Evolutionary conservation across 2,113 vertebrate species (phyloP).

Genomic region (Cheilinus undulatus): DNA sequence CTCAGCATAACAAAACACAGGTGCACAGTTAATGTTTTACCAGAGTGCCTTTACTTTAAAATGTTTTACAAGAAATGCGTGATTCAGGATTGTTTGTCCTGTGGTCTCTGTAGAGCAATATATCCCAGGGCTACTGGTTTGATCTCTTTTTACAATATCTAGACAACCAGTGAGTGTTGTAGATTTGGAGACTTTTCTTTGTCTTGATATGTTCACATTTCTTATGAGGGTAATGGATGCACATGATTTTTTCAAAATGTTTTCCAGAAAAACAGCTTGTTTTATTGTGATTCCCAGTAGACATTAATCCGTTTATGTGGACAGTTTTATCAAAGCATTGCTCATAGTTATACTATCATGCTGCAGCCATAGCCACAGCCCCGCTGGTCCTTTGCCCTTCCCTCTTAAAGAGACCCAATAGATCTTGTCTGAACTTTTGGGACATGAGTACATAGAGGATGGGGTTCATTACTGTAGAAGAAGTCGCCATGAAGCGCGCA

Average conservation of each 20-base stretch:
- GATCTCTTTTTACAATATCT: constrained; percentile 30
- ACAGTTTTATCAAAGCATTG: background rate
- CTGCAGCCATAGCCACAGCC: constrained; percentile 32
- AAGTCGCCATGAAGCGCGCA: constrained; percentile 79
- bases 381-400: background rate
- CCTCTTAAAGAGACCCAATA: constrained; percentile 67
- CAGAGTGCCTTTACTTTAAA: constrained; percentile 48
- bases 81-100: constrained; percentile 35
- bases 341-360: constrained; percentile 27
- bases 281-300: constrained; percentile 19
- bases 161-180: background rate
- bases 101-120: constrained; percentile 21
- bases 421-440: constrained; percentile 81
- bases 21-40: constrained; percentile 64
- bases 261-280: constrained; percentile 3
- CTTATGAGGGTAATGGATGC: background rate
- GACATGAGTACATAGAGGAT: constrained; percentile 84
- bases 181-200: constrained; percentile 1
- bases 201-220: background rate
- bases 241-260: background rate
- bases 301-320: background rate
- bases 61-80: constrained; percentile 56
- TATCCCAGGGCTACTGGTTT: constrained; percentile 18
- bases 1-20: constrained; percentile 50
- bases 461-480: constrained; percentile 82